Conservation (phyloP, 2,797 vertebrate species). For the Limosa lapponica region DNA sequence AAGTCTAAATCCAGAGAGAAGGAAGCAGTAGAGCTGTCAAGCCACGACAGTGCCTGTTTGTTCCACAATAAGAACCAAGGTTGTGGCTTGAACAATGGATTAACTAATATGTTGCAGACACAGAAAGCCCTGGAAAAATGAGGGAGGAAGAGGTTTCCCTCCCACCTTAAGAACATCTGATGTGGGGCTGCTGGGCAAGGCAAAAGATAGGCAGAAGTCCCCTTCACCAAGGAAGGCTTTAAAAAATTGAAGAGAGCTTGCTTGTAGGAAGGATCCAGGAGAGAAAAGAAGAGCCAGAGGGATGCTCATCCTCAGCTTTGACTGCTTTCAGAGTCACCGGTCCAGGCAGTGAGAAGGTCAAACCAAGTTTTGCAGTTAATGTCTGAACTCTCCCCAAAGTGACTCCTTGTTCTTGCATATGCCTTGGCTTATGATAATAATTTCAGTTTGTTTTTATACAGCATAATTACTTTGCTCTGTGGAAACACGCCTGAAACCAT, state of each 20-base stretch:
- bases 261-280: background rate
- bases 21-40: background rate
- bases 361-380: background rate
- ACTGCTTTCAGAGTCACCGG: background rate
- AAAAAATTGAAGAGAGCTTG: background rate
- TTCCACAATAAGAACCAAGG: background rate
- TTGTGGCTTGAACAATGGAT: background rate
- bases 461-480: background rate
- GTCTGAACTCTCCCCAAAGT: background rate
- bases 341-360: background rate
- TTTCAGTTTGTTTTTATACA: background rate
- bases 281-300: background rate
- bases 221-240: background rate
- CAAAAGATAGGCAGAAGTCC: background rate
- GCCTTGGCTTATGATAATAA: fast-evolving
- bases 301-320: background rate
- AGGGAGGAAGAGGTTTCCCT: background rate
- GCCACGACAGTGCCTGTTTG: background rate
- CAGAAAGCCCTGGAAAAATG: background rate
- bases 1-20: background rate
- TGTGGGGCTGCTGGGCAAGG: background rate
- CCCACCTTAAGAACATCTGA: background rate
- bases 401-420: background rate
- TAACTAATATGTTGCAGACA: background rate
- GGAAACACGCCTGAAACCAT: background rate